Base-by-base conservation (phyloP, 1,140 invertebrate genomes). In the Antheraea pernyi region DNA sequence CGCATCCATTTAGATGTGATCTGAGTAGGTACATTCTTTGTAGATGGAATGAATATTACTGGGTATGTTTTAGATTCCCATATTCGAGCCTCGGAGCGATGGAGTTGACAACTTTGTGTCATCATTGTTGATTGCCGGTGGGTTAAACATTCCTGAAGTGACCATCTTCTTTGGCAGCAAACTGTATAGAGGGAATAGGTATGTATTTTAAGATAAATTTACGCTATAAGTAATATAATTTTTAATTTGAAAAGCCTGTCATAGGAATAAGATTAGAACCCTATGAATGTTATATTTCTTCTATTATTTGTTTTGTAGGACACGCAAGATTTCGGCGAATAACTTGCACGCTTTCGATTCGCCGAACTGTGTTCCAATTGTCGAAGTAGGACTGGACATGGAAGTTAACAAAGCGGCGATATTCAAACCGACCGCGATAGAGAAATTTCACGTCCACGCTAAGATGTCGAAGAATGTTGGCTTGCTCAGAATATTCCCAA, bases 81-180 rank as follows among this genome's bases (percentile, higher is more conserved):
- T 99, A 66, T 99, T 98, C 84, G 98, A 99, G 80, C 94, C 96
- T 0, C 93, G 96, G 59, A 95, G 96, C 91, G 99, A 99, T 86
- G 99, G 98, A 3, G 93, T 97, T 70, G 97, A 99, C 70, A 99
- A 99, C 85, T 97, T 99, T 71, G 94, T 99, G 7, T 95, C 96
- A 0, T 97, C 98, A 0, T 85, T 99, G 5, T 95, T 99, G 19
- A 95, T 99, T 13, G 98, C 98, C n/a, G 98, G 97, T 7, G 96
- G 95, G 75, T 97, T 97, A 74, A 94, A 94, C 63, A 99, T 99
- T 76, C 98, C 98, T 0, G 99, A 99, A 93, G 99, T 99, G 0
- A 96, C 96, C 39, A 94, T 99, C 5, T 98, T 97, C 82, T 99
- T 99, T 82, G 96, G 97, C 30, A 96, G 97, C 78, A 96, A 97